A percentile compares a stretch with the other conserved stretches of the same genome.
Conservation (phyloP, 2,797 vertebrate species). For the Tinamus major region DNA sequence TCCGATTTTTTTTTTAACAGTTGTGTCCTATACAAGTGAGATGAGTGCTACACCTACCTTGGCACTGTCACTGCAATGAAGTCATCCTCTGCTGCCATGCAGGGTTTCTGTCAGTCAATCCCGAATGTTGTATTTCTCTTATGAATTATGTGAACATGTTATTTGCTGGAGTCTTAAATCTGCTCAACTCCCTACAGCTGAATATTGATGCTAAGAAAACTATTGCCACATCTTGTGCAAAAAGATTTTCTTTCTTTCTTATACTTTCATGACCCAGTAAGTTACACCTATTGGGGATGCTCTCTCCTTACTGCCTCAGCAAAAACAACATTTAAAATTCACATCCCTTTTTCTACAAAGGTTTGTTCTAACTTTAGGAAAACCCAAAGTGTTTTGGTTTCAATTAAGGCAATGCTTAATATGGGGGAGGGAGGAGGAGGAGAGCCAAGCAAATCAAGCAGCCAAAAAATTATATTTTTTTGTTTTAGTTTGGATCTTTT, state of each 20-base stretch:
- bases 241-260: background rate
- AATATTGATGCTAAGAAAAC: background rate
- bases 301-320: background rate
- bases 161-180: constrained; percentile 32
- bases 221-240: background rate
- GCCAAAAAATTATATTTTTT: background rate
- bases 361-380: background rate
- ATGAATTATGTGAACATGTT: background rate
- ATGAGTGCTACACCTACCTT: background rate
- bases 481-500: background rate
- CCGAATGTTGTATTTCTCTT: constrained; percentile 25
- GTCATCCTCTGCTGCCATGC: background rate
- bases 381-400: background rate
- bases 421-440: background rate
- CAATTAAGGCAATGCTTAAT: background rate
- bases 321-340: background rate
- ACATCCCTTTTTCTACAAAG: background rate
- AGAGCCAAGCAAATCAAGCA: background rate
- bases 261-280: background rate
- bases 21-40: background rate
- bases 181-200: background rate
- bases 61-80: constrained; percentile 5
- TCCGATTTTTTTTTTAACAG: background rate
- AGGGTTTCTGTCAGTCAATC: background rate
- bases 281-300: background rate